Evolutionary conservation across 2,888 invertebrate genomes (phyloP).

Genomic region (Idaea dimidiata): DNA sequence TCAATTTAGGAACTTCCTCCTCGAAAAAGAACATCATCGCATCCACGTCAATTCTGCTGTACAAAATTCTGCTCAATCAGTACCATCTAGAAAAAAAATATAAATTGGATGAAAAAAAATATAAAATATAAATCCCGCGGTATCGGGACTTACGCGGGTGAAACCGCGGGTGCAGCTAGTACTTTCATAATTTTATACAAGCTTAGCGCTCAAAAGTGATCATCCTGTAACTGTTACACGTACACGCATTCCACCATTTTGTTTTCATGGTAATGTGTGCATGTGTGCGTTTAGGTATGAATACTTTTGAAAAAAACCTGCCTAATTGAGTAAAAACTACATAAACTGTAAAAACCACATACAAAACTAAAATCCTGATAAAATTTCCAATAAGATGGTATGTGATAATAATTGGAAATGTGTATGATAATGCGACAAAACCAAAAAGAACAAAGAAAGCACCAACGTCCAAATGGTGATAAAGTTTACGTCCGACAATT

Average conservation of each 20-base stretch:
- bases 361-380: conserved; percentile 8
- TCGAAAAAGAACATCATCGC: too few species aligned
- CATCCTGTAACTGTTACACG: conserved; percentile 7
- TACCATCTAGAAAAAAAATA: too few species aligned
- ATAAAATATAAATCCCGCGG: too few species aligned
- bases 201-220: conserved; percentile 5
- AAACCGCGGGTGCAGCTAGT: too few species aligned
- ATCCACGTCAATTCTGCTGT: too few species aligned
- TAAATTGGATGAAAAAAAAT: too few species aligned
- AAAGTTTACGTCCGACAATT: conserved; percentile 7
- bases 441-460: conserved; percentile 5
- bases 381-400: conserved; percentile 8
- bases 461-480: conserved; percentile 9
- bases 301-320: conserved; percentile 6
- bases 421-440: conserved; percentile 7
- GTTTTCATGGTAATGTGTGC: conserved; percentile 5
- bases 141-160: too few species aligned
- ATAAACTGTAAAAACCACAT: conserved; percentile 8
- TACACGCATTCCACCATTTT: conserved; percentile 10
- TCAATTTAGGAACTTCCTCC: too few species aligned
- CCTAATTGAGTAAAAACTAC: conserved; percentile 3
- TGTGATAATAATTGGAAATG: conserved; percentile 6
- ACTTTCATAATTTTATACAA: too few species aligned
- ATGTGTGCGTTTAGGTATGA: conserved; percentile 5
- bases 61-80: too few species aligned